Conservation (phyloP, 2,888 invertebrate genomes). For the Ametastegia equiseti region DNA sequence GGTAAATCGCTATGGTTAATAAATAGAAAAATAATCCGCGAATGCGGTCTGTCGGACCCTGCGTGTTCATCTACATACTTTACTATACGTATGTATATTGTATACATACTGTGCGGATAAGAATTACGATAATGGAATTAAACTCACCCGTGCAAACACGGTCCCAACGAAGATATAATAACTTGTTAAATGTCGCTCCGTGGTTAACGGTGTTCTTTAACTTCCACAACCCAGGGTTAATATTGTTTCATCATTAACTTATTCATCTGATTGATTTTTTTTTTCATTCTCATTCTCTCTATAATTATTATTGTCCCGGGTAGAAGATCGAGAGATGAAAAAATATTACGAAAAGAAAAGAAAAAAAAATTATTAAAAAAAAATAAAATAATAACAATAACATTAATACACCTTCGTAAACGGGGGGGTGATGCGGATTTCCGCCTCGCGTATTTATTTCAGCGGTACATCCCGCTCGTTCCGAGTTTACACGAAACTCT, state of each 20-base stretch:
- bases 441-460: conserved; percentile 53
- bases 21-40: too few species aligned
- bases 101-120: too few species aligned
- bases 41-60: too few species aligned
- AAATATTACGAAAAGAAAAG: too few species aligned
- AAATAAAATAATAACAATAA: too few species aligned
- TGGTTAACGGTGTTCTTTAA: conserved; percentile 27
- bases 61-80: too few species aligned
- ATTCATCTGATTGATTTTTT: background rate
- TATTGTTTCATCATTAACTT: too few species aligned
- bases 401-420: conserved; percentile 48
- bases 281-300: too few species aligned
- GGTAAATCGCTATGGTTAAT: too few species aligned
- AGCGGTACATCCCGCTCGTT: conserved; percentile 60
- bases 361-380: too few species aligned
- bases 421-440: conserved; percentile 1
- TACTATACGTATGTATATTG: background rate
- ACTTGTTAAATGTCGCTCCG: conserved; percentile 10
- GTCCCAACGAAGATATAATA: conserved; percentile 38
- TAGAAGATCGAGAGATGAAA: too few species aligned
- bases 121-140: background rate
- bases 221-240: conserved; percentile 35
- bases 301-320: too few species aligned
- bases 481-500: conserved; percentile 55
- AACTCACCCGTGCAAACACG: conserved; percentile 39